Base-by-base conservation (phyloP, 1,140 invertebrate species). In the Geopemphigus sp. region DNA sequence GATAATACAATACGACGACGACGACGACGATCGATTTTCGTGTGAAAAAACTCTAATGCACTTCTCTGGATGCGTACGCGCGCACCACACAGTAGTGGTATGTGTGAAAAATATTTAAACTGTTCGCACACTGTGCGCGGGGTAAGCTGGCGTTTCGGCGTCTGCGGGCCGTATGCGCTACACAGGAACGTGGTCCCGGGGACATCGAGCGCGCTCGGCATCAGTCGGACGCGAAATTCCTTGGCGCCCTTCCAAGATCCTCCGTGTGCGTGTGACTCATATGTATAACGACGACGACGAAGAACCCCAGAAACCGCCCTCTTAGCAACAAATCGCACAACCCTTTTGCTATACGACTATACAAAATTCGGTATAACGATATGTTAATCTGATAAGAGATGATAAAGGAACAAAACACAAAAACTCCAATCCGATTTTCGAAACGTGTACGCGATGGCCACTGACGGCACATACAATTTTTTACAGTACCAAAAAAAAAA, bases 171-270 rank as follows among this genome's bases (percentile, higher is more conserved):
- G 57, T 78, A 78, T 78, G 74, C 74, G 56, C 59, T 59, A 57
- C n/a, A 50, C n/a, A 50, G 74, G 32, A 78, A 61, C 74, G 74
- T 78, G 74, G 74, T 78, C 74, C 74, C 74, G 56, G 74, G 72
- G 39, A 78, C 74, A 39, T 78, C 74, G 74, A 78, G 56, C n/a
- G 39, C 74, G 74, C 57, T 78, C 74, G 74, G 74, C 57, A 26
- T 61, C 74, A n/a, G 57, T 78, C 74, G 74, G 57, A 78, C 39
- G 57, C 22, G 22, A 57, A 78, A 78, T 78, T 61, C 74, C 15
- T 63, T 78, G 74, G 74, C 74, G 2, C 10, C 6, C 22, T 10
- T 78, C 57, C 74, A 78, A 26, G 45, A 78, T 68, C 32, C 32
- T n/a, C 32, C 32, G 57, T 32, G 32, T 57, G 64, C 45, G 45